Conservation (phyloP, 1,140 invertebrate genomes). For the Colletes gigas region DNA sequence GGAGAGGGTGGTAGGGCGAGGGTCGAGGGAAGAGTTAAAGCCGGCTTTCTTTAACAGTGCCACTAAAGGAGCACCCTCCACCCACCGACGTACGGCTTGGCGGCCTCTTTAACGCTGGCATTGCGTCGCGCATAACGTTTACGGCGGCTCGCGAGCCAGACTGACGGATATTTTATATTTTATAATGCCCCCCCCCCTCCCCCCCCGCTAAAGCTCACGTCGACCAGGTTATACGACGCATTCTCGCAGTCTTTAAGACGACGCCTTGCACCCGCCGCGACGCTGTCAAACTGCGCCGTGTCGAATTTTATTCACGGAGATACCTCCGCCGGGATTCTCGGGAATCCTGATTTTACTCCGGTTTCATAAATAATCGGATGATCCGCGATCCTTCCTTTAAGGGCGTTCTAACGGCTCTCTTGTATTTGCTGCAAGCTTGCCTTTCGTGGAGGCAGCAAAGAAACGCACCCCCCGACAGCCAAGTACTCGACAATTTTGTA, state of each 20-base stretch:
- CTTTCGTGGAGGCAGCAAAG: neutral
- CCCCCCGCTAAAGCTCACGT: constrained; percentile 4
- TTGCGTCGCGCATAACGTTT: constrained; percentile 58
- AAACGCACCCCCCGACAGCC: too few relatives aligned
- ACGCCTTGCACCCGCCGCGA: neutral
- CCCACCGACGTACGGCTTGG: constrained; percentile 10
- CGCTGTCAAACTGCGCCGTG: neutral
- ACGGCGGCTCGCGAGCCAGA: constrained; percentile 27
- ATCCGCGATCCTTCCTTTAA: neutral
- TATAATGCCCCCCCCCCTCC: constrained; percentile 47
- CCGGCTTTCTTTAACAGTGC: constrained; percentile 47
- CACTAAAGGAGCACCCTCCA: constrained; percentile 39
- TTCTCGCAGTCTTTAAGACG: constrained; percentile 20
- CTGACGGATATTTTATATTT: constrained; percentile 61
- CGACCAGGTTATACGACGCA: constrained; percentile 29
- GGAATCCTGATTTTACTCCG: constrained; percentile 2
- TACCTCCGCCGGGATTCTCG: neutral
- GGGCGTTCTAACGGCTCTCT: neutral
- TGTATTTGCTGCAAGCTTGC: neutral
- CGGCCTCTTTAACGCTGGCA: constrained; percentile 50
- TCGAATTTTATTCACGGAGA: constrained; percentile 33
- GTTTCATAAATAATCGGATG: constrained; percentile 1
- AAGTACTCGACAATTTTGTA: too few relatives aligned
- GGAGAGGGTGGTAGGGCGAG: neutral
- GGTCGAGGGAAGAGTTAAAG: constrained; percentile 24